Evolutionary conservation across 1,140 invertebrate genomes (phyloP).

Genomic region (Penaeus chinensis): DNA sequence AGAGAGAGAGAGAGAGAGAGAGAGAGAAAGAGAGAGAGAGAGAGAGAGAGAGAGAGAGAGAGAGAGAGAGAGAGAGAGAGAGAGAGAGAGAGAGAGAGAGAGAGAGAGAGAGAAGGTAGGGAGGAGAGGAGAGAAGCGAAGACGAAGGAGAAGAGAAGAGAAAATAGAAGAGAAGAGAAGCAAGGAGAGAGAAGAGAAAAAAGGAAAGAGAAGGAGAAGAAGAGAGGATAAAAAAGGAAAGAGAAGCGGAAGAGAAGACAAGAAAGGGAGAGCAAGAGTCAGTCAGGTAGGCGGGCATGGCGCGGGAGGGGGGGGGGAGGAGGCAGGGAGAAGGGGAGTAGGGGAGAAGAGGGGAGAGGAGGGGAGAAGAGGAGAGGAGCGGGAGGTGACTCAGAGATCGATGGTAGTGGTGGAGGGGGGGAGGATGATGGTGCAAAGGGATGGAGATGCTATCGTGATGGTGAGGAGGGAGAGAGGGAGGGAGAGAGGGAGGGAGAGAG

Average conservation of each 20-base stretch:
- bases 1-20: neutral
- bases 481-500: neutral
- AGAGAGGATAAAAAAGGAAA: neutral
- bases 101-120: neutral
- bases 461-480: neutral
- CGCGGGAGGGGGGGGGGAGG: neutral
- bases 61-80: neutral
- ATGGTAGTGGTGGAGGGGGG: neutral
- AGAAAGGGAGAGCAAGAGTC: neutral
- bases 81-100: neutral
- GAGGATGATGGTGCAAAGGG: neutral
- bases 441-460: neutral
- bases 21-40: neutral
- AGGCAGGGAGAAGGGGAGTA: too few species aligned
- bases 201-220: neutral
- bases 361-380: slow-evolving; percentile 14
- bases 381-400: neutral
- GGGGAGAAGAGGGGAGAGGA: too few species aligned
- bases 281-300: neutral
- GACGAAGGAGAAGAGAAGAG: neutral
- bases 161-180: neutral
- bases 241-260: neutral
- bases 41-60: neutral
- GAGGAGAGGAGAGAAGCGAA: too few species aligned
- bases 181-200: too few species aligned